These are phyloP conservation scores for Halichondria panicea DNA, from an alignment of 37 sponge, comb jelly and placozoan species.

Conservation along the genomic window DNA sequence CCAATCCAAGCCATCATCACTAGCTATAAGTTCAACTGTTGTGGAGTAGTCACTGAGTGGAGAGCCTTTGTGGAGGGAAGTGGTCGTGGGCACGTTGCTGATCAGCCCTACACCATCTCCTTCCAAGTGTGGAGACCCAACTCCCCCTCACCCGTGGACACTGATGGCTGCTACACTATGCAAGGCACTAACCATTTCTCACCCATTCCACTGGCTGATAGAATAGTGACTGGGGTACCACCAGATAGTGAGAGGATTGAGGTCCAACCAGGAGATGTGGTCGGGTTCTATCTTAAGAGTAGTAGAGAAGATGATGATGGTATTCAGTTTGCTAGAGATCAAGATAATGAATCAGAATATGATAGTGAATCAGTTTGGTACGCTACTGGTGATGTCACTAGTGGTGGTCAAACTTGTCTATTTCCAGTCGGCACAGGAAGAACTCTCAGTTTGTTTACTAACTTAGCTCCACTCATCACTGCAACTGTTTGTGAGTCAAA, in stretches of 20 bases:
- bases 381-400: neutral
- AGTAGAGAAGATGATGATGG: too few species aligned
- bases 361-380: slow-evolving; percentile 11
- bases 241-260: too few species aligned
- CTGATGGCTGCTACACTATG: neutral
- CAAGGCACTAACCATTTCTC: slow-evolving; percentile 13
- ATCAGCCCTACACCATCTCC: neutral
- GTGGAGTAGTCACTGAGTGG: slow-evolving; percentile 42
- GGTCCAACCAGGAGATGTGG: too few species aligned
- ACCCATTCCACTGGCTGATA: neutral
- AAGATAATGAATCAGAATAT: neutral
- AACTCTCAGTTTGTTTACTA: neutral
- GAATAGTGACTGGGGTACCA: too few species aligned
- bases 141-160: neutral
- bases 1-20: slow-evolving; percentile 40
- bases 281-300: too few species aligned
- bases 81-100: neutral
- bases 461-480: slow-evolving; percentile 10
- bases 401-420: neutral
- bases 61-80: slow-evolving; percentile 13
- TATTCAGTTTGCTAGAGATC: too few species aligned
- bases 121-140: slow-evolving; percentile 35
- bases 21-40: slow-evolving; percentile 33
- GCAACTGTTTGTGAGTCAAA: slow-evolving; percentile 1
- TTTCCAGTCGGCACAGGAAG: slow-evolving; percentile 13